phyloP scores from a whole-genome alignment of 2,888 invertebrate genomes.

The Tetheella fluctuosa region DNA sequence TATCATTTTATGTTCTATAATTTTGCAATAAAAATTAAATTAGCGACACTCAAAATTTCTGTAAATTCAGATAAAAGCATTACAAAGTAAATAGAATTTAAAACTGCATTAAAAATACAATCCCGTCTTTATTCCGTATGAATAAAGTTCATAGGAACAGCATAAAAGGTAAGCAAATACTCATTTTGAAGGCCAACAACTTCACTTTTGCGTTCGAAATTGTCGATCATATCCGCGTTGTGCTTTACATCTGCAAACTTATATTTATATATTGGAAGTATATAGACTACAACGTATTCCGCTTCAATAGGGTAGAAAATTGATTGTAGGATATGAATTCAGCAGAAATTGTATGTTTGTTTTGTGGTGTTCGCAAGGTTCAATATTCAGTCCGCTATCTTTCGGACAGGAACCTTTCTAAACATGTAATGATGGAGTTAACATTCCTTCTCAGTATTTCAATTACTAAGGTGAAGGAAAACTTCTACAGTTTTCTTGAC shows the following conservation, averaged over 20 bases:
- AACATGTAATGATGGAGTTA: constrained; percentile 20
- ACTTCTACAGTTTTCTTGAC: neutral
- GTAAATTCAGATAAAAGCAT: neutral
- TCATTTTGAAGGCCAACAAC: constrained; percentile 70
- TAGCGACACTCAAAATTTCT: neutral
- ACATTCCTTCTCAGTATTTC: constrained; percentile 15
- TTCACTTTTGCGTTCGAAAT: constrained; percentile 68
- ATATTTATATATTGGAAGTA: constrained; percentile 28
- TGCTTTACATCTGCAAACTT: constrained; percentile 42
- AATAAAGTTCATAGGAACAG: constrained; percentile 23
- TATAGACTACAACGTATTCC: constrained; percentile 30
- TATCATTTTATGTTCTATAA: neutral
- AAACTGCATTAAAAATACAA: neutral
- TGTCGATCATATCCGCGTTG: constrained; percentile 71
- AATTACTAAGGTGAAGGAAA: constrained; percentile 4
- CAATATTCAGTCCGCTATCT: constrained; percentile 41
- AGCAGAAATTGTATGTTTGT: constrained; percentile 34
- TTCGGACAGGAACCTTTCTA: constrained; percentile 46
- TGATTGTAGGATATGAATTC: constrained; percentile 1
- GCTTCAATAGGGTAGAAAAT: constrained; percentile 40
- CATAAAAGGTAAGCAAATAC: constrained; percentile 46
- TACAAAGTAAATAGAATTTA: neutral
- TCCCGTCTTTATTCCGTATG: neutral
- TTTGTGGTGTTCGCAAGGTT: constrained; percentile 50
- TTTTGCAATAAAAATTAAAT: neutral